These are phyloP conservation scores for Pedionomus torquatus DNA, from an alignment of 2,113 vertebrate species.

Conservation along the genomic window DNA sequence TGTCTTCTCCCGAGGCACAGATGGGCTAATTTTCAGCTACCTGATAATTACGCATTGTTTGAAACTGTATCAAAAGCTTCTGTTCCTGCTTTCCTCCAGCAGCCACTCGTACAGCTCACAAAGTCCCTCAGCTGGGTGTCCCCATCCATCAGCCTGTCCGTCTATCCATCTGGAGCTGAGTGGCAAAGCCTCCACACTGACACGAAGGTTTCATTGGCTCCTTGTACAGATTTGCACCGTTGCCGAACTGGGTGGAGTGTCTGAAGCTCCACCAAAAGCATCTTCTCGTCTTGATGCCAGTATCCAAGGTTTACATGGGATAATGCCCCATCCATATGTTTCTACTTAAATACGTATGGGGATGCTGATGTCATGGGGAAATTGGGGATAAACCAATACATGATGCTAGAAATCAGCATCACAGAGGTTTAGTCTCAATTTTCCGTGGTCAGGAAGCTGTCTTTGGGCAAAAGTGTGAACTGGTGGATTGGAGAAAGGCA, in stretches of 20 bases:
- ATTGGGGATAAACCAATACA: accelerated
- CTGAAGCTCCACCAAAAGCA: neutral
- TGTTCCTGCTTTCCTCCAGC: neutral
- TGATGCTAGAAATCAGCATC: neutral
- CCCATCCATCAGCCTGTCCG: neutral
- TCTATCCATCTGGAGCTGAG: accelerated
- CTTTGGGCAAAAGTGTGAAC: neutral
- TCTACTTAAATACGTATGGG: accelerated
- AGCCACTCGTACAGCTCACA: neutral
- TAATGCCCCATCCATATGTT: neutral
- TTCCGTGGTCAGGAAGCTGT: neutral
- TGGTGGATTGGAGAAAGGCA: neutral
- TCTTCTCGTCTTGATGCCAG: accelerated
- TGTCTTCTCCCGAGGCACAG: conserved; percentile 56
- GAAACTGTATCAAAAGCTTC: conserved; percentile 63
- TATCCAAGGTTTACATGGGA: neutral
- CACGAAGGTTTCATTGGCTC: neutral
- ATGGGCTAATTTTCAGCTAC: conserved; percentile 68
- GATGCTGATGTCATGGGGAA: neutral
- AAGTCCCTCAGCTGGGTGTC: neutral
- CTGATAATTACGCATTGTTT: conserved; percentile 69
- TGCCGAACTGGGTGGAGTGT: neutral
- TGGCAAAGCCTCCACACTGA: accelerated
- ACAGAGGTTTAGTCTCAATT: neutral
- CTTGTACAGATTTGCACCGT: neutral